Percentiles rank a stretch among this genome's conserved stretches.
Conservation (phyloP, 2,888 invertebrate genomes). For the Epistrophe eligans region DNA sequence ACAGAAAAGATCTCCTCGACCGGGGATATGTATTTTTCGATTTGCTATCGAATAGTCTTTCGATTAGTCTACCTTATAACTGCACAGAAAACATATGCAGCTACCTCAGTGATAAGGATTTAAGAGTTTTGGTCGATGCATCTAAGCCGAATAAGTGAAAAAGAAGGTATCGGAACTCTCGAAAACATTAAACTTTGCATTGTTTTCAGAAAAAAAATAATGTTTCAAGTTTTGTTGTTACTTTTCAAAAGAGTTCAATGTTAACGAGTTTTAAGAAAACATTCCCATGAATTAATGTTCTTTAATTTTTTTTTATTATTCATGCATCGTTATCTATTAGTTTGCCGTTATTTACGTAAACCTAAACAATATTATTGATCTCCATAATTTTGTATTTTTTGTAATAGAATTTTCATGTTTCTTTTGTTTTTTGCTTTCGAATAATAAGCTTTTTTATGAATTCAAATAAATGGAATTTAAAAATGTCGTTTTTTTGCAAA, state of each 20-base stretch:
- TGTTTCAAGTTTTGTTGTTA: not conserved
- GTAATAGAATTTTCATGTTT: not conserved
- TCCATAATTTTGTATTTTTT: not conserved
- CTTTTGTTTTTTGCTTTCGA: not conserved
- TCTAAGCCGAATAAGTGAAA: not conserved
- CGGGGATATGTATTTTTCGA: conserved; percentile 11
- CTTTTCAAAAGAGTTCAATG: not conserved
- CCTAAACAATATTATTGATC: not conserved
- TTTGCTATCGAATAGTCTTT: conserved; percentile 6
- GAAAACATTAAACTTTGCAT: not conserved
- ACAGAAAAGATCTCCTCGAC: conserved; percentile 7
- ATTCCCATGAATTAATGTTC: not conserved
- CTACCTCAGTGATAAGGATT: conserved; percentile 23
- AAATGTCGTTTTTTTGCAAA: too few relatives aligned
- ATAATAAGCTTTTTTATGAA: not conserved
- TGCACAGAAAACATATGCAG: conserved; percentile 25
- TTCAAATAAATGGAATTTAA: not conserved
- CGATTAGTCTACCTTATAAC: conserved; percentile 8
- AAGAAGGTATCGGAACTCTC: not conserved
- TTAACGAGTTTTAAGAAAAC: conserved; percentile 30
- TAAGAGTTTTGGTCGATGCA: conserved; percentile 6
- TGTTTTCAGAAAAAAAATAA: not conserved
- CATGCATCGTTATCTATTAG: not conserved
- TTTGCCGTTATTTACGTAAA: not conserved
- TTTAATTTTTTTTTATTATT: not conserved